Conservation (phyloP, 1,140 invertebrate genomes). For the Melitaea cinxia region DNA sequence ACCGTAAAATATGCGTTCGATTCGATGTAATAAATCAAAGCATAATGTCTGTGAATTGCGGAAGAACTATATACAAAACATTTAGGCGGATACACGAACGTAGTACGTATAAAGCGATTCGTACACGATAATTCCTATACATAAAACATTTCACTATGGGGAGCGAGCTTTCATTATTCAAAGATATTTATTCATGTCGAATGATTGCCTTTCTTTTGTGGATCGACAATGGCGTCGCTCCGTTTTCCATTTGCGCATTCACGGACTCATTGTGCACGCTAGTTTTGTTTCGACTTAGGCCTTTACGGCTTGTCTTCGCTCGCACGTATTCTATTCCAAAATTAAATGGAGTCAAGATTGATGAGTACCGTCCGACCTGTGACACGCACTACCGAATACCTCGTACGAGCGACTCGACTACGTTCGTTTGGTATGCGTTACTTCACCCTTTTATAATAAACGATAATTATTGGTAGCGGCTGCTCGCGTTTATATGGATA, state of each 20-base stretch:
- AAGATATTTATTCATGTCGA: conserved; percentile 81
- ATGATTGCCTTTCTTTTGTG: conserved; percentile 81
- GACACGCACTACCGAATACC: conserved; percentile 77
- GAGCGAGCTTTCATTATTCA: conserved; percentile 73
- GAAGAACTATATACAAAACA: conserved; percentile 49
- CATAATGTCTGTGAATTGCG: conserved; percentile 48
- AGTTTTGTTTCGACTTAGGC: conserved; percentile 63
- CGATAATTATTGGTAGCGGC: conserved; percentile 69
- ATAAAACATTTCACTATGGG: conserved; percentile 78
- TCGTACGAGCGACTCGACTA: conserved; percentile 29
- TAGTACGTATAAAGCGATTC: conserved; percentile 58
- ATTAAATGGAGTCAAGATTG: conserved; percentile 78
- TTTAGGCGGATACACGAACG: conserved; percentile 46
- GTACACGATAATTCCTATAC: conserved; percentile 69
- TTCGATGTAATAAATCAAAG: conserved; percentile 43
- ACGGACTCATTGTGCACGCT: conserved; percentile 63
- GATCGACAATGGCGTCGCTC: conserved; percentile 68
- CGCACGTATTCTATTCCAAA: conserved; percentile 60
- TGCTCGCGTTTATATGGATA: conserved; percentile 33
- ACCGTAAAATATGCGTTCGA: conserved; percentile 21
- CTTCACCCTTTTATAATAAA: conserved; percentile 71
- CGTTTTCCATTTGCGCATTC: conserved; percentile 72
- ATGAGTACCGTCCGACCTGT: conserved; percentile 77
- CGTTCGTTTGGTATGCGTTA: conserved; percentile 69
- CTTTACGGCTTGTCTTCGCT: conserved; percentile 47